phyloP scores from a whole-genome alignment of 2,888 invertebrate genomes.

The Keiferia lycopersicella region DNA sequence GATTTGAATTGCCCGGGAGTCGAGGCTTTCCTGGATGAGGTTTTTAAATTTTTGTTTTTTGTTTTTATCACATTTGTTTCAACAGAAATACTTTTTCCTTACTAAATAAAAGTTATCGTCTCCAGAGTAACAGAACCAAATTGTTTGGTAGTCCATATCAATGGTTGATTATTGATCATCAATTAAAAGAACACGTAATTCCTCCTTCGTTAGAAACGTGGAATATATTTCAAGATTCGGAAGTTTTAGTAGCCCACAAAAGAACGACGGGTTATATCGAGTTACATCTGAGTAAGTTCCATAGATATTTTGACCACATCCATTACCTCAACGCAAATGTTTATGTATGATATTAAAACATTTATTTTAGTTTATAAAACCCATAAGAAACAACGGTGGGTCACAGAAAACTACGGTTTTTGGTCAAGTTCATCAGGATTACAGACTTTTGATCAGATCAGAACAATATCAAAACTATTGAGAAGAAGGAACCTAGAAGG shows the following conservation, averaged over 20 bases:
- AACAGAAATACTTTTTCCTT: too few relatives aligned
- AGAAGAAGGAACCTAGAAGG: conserved; percentile 41
- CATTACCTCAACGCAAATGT: too few relatives aligned
- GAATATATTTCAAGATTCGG: conserved; percentile 54
- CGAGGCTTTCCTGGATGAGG: conserved; percentile 41
- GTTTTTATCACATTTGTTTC: too few relatives aligned
- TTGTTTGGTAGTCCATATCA: conserved; percentile 51
- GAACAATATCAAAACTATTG: conserved; percentile 25
- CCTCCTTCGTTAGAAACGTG: conserved; percentile 39
- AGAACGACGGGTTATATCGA: conserved; percentile 34
- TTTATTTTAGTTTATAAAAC: conserved; percentile 57
- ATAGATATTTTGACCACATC: conserved; percentile 13
- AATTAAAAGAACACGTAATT: conserved; percentile 30
- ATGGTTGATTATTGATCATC: conserved; percentile 54
- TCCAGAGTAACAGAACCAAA: conserved; percentile 47
- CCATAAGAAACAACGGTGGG: conserved; percentile 41
- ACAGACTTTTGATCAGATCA: conserved; percentile 36
- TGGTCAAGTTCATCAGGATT: conserved; percentile 52
- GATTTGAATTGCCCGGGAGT: conserved; percentile 44
- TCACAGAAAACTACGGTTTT: conserved; percentile 50
- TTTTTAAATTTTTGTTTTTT: too few relatives aligned
- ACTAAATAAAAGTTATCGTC: too few relatives aligned
- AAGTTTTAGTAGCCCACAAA: conserved; percentile 47
- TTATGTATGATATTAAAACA: not conserved
- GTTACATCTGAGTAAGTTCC: conserved; percentile 45